Percentiles rank a stretch among this genome's conserved stretches.
Conservation (phyloP, 2,888 invertebrate genomes). For the Meiosimyza platycephala region DNA sequence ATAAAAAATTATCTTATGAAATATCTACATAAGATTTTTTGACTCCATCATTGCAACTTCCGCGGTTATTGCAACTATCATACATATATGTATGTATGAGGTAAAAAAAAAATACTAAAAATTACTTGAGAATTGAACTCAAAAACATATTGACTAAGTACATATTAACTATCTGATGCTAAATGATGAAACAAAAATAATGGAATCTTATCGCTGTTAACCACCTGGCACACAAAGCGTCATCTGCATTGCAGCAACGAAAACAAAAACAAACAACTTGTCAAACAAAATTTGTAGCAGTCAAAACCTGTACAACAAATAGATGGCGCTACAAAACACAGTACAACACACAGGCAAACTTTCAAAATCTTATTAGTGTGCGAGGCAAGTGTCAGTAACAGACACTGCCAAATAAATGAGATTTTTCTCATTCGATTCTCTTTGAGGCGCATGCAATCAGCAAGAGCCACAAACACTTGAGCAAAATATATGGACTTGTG, state of each 20-base stretch:
- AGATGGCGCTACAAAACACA: neutral
- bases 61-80: too few relatives aligned
- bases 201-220: neutral
- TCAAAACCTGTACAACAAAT: slow-evolving; percentile 1
- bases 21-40: too few relatives aligned
- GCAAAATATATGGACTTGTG: too few relatives aligned
- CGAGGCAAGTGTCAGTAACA: neutral
- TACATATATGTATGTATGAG: too few relatives aligned
- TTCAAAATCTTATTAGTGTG: neutral
- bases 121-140: too few relatives aligned
- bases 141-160: too few relatives aligned
- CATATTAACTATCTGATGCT: too few relatives aligned
- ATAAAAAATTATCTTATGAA: too few relatives aligned
- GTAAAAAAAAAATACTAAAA: too few relatives aligned
- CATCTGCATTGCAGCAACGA: slow-evolving; percentile 20
- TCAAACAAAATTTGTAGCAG: neutral
- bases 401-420: neutral
- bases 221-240: slow-evolving; percentile 27
- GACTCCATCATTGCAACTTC: too few relatives aligned
- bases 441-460: neutral
- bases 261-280: neutral
- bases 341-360: neutral
- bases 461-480: too few relatives aligned
- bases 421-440: neutral
- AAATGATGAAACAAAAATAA: too few relatives aligned